These are phyloP conservation scores for Etheostoma spectabile DNA, from an alignment of 2,113 vertebrate genomes.

Conservation along the genomic window DNA sequence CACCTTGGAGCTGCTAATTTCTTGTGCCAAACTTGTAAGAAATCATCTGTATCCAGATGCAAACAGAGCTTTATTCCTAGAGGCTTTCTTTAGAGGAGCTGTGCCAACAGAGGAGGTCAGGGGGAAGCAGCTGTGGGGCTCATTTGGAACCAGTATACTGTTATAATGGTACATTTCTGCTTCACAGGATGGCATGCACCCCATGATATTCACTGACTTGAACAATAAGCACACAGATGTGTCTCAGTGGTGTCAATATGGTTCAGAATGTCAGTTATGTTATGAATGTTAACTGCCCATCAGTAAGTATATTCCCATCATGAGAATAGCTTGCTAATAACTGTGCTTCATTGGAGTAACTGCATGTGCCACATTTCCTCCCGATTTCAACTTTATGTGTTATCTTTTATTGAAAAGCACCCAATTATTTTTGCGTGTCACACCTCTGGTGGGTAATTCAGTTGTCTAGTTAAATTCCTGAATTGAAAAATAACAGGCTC, in stretches of 20 bases:
- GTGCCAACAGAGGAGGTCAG: background rate
- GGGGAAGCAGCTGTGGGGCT: constrained; percentile 69
- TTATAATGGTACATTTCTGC: constrained; percentile 77
- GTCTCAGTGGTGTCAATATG: background rate
- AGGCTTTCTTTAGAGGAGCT: constrained; percentile 7
- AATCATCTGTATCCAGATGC: constrained; percentile 19
- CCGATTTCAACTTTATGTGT: background rate
- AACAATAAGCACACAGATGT: constrained; percentile 52
- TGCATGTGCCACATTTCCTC: background rate
- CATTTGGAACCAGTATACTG: constrained; percentile 75
- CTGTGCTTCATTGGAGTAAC: background rate
- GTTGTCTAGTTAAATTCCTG: background rate
- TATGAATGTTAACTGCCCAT: background rate
- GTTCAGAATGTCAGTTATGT: background rate
- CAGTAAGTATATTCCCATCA: background rate
- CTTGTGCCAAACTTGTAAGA: background rate
- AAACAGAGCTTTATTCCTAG: constrained; percentile 3
- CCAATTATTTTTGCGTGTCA: background rate
- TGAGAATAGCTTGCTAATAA: background rate
- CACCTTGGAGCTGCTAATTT: constrained; percentile 1
- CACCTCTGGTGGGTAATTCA: background rate
- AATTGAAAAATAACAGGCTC: background rate
- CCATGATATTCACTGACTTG: constrained; percentile 38
- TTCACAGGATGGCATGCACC: constrained; percentile 52
- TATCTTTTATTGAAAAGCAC: background rate